Base-by-base conservation (phyloP, 64 coral and sea anemone species). In the Pachyseris speciosa region DNA sequence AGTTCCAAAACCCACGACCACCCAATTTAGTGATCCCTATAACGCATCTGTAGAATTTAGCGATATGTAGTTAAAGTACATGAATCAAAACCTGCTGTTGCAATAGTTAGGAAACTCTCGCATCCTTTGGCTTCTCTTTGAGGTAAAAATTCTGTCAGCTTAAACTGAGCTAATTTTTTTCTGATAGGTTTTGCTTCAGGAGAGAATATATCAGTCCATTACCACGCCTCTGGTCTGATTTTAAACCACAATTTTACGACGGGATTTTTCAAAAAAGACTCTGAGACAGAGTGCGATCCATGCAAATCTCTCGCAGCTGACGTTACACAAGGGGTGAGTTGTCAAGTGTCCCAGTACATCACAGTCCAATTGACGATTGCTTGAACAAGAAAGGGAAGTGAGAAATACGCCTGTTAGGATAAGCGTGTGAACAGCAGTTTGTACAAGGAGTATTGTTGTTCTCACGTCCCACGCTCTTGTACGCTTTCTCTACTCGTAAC, bases 221-320 rank as follows among this genome's bases (percentile, higher is more conserved):
- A 71, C 9, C 32, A 68, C 16, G 64, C 47, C 9, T 72, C 77
- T 29, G 89, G 76, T 15, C n/a, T 91, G 4, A 70, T 84, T 40
- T 38, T 83, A 17, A 91, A 91, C 37, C 68, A 65, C 15, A 91
- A 74, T 78, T 91, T 58, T 10, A 91, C 75, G 37, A 42, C 38
- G 12, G 64, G 72, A 22, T 69, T 59, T 7, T 48, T 27, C 22
- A 13, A 72, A 13, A 25, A 66, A 20, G 64, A 91, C 30, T n/a
- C n/a, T n/a, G 10, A 31, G 2, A 47, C 7, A 70, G 22, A 70
- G 7, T 80, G 77, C 17, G 77, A 81, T 0, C 2, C 77, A 6
- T 81, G 77, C 36, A 34, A 61, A 61, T 1, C 20, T 61, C 77
- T 81, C 36, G 77, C 77, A 38, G 53, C 5, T 25, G 20, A 41